Percentiles rank a stretch among this genome's conserved stretches.
phyloP scores from a whole-genome alignment of 2,888 invertebrate species.

The Amphipyra berbera region DNA sequence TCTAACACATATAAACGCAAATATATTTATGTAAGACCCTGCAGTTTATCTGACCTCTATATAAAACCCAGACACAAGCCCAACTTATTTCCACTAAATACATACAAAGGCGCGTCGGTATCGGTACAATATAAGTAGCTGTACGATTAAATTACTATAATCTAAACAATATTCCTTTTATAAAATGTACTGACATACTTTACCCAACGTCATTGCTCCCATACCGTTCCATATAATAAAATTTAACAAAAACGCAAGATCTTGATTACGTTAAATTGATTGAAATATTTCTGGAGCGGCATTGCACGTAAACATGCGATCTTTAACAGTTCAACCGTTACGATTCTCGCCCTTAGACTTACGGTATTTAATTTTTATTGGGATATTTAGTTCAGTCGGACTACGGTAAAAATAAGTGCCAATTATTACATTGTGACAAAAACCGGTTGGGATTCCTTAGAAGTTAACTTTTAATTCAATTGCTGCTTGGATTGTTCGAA shows the following conservation, averaged over 20 bases:
- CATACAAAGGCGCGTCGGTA: too few relatives aligned
- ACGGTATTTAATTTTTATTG: constrained; percentile 69
- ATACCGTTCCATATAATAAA: constrained; percentile 56
- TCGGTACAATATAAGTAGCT: too few relatives aligned
- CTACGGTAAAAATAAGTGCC: constrained; percentile 55
- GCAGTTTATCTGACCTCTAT: too few relatives aligned
- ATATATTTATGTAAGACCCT: too few relatives aligned
- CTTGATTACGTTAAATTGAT: constrained; percentile 54
- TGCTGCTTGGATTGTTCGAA: background rate
- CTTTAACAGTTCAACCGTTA: constrained; percentile 71
- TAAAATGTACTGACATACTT: constrained; percentile 56
- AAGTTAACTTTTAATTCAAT: constrained; percentile 15
- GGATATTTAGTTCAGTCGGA: constrained; percentile 61
- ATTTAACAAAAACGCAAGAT: constrained; percentile 64
- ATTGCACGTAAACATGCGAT: constrained; percentile 78
- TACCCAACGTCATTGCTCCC: constrained; percentile 43
- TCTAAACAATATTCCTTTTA: constrained; percentile 12
- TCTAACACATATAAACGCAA: too few relatives aligned
- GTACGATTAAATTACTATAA: too few relatives aligned
- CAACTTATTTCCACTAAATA: too few relatives aligned
- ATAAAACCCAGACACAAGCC: too few relatives aligned
- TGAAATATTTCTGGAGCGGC: constrained; percentile 62
- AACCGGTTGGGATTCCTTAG: constrained; percentile 28
- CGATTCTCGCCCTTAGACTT: constrained; percentile 75
- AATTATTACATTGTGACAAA: constrained; percentile 44